phyloP scores from a whole-genome alignment of 2,888 invertebrate genomes.

The Pandemis cinnamomeana region DNA sequence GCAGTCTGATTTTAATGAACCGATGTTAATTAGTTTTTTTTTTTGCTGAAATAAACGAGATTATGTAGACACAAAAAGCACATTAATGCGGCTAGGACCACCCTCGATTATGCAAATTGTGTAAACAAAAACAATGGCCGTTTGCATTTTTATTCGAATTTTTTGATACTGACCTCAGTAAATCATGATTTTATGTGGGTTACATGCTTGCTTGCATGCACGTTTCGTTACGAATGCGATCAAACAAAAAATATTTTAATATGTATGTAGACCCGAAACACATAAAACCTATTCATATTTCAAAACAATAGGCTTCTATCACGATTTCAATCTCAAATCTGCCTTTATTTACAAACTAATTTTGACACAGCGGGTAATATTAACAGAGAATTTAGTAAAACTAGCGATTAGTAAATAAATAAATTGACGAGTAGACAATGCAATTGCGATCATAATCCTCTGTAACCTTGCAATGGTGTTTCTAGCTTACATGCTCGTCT shows the following conservation, averaged over 20 bases:
- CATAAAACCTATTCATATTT: background rate
- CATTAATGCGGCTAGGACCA: constrained; percentile 38
- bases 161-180: background rate
- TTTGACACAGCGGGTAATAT: no score
- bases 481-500: no score
- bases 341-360: background rate
- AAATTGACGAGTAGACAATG: no score
- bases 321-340: background rate
- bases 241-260: constrained; percentile 3
- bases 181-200: background rate
- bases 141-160: constrained; percentile 10
- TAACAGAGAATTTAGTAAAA: no score
- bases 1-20: constrained; percentile 45
- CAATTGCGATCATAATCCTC: no score
- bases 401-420: no score
- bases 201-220: constrained; percentile 3
- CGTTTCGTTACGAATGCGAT: background rate
- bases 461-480: no score
- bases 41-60: constrained; percentile 32
- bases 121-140: constrained; percentile 23
- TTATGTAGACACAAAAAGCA: constrained; percentile 39
- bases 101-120: constrained; percentile 37
- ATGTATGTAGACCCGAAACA: background rate
- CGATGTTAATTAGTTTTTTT: constrained; percentile 45
- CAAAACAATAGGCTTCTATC: background rate